A percentile compares a stretch with the other conserved stretches of the same genome.
Evolutionary conservation across 2,888 invertebrate species (phyloP).

Genomic region (Temnothorax unifasciatus): DNA sequence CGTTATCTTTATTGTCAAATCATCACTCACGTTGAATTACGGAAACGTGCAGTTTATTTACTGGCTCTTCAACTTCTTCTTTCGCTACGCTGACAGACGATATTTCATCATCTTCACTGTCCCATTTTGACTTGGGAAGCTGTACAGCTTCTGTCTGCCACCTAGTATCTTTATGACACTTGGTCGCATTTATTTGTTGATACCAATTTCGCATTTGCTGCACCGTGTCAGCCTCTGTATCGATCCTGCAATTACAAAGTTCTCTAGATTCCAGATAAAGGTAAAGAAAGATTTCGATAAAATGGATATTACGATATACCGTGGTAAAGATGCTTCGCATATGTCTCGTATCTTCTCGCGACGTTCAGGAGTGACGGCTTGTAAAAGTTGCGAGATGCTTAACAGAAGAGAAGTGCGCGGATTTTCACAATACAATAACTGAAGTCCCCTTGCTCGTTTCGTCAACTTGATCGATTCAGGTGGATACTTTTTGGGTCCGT

Average conservation of each 20-base stretch:
- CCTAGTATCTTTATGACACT: slow-evolving; percentile 55
- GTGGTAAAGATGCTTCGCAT: slow-evolving; percentile 74
- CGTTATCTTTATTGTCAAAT: not conserved
- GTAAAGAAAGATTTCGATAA: slow-evolving; percentile 56
- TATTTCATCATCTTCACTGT: slow-evolving; percentile 81
- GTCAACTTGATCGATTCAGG: slow-evolving; percentile 82
- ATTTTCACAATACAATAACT: slow-evolving; percentile 82
- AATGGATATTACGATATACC: slow-evolving; percentile 53
- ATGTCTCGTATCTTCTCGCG: slow-evolving; percentile 82
- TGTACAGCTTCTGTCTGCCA: slow-evolving; percentile 76
- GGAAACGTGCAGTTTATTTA: slow-evolving; percentile 15
- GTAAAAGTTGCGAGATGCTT: slow-evolving; percentile 77
- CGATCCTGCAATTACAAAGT: slow-evolving; percentile 74
- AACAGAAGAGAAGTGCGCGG: slow-evolving; percentile 80
- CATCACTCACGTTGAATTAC: slow-evolving; percentile 36
- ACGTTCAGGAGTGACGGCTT: slow-evolving; percentile 78
- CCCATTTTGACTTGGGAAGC: slow-evolving; percentile 84
- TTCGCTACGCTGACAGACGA: slow-evolving; percentile 41
- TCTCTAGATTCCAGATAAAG: slow-evolving; percentile 61
- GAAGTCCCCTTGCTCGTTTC: slow-evolving; percentile 76
- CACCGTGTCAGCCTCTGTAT: slow-evolving; percentile 69
- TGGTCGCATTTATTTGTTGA: slow-evolving; percentile 69
- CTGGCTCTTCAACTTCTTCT: slow-evolving; percentile 21
- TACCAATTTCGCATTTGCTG: slow-evolving; percentile 81
- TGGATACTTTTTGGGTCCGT: slow-evolving; percentile 82